Conservation (phyloP, 2,888 invertebrate species). For the Parnassius apollo region DNA sequence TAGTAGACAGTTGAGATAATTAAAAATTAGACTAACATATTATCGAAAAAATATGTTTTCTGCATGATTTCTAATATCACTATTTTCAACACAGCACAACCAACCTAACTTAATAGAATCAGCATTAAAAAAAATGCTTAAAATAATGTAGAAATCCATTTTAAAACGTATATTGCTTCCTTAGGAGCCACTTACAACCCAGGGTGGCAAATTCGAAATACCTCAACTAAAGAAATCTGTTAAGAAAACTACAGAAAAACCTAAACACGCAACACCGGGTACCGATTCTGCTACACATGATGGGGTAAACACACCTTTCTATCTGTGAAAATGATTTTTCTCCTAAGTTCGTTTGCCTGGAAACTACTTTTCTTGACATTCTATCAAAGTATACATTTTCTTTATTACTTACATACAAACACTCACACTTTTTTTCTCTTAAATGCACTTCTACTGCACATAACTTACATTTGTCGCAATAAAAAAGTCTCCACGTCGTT, state of each 20-base stretch:
- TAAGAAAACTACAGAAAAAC: slow-evolving; percentile 63
- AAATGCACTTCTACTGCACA: slow-evolving; percentile 20
- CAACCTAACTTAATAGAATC: slow-evolving; percentile 51
- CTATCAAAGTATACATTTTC: slow-evolving; percentile 21
- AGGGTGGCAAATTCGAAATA: slow-evolving; percentile 74
- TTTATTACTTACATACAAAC: slow-evolving; percentile 6
- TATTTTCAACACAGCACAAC: slow-evolving; percentile 46
- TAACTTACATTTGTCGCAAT: slow-evolving; percentile 21
- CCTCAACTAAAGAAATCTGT: slow-evolving; percentile 74
- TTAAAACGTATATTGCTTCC: slow-evolving; percentile 61
- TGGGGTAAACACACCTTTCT: slow-evolving; percentile 59
- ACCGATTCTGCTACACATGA: slow-evolving; percentile 43
- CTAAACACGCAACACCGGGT: slow-evolving; percentile 57
- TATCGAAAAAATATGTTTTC: slow-evolving; percentile 44
- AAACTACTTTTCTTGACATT: slow-evolving; percentile 21
- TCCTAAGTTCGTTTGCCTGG: slow-evolving; percentile 29
- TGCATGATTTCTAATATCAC: slow-evolving; percentile 41
- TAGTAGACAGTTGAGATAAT: slow-evolving; percentile 56
- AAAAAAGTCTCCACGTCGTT: slow-evolving; percentile 39
- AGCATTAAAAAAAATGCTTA: slow-evolving; percentile 50
- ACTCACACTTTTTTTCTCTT: slow-evolving; percentile 21
- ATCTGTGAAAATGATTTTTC: slow-evolving; percentile 28
- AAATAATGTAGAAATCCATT: slow-evolving; percentile 44
- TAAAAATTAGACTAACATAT: slow-evolving; percentile 43
- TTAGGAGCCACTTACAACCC: slow-evolving; percentile 71